These are phyloP conservation scores for Unio pictorum DNA, from an alignment of 2,888 invertebrate species.

Conservation along the genomic window DNA sequence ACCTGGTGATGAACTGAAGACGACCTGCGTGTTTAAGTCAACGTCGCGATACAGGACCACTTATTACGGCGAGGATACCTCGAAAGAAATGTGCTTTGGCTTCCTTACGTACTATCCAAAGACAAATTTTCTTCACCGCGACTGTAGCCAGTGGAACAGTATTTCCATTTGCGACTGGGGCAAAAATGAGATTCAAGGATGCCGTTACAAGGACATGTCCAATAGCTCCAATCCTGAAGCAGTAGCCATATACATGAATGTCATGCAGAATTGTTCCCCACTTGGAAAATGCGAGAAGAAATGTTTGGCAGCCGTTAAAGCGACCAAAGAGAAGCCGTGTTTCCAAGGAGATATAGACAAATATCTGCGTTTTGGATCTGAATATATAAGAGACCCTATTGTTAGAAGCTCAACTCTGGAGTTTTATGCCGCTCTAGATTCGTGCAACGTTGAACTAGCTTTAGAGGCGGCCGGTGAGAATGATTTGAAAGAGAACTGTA, in stretches of 20 bases:
- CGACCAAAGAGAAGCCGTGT: slow-evolving; percentile 29
- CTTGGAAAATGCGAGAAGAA: slow-evolving; percentile 17
- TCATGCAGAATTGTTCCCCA: slow-evolving; percentile 15
- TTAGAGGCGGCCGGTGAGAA: neutral
- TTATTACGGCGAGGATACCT: slow-evolving; percentile 44
- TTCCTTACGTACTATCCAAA: slow-evolving; percentile 49
- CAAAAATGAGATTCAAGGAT: slow-evolving; percentile 11
- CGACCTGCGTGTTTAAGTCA: slow-evolving; percentile 40
- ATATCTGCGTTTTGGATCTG: neutral
- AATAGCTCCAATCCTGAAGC: slow-evolving; percentile 7
- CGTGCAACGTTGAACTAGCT: slow-evolving; percentile 7
- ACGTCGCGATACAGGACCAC: slow-evolving; percentile 21
- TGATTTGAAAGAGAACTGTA: too few species aligned
- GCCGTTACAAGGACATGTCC: slow-evolving; percentile 9
- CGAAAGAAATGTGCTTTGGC: slow-evolving; percentile 58
- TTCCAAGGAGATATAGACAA: slow-evolving; percentile 21
- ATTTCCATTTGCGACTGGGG: slow-evolving; percentile 9
- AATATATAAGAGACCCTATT: neutral
- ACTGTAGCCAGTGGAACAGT: slow-evolving; percentile 6
- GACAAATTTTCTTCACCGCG: slow-evolving; percentile 17
- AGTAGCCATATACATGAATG: slow-evolving; percentile 2
- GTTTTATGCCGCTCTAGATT: neutral
- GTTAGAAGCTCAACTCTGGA: neutral
- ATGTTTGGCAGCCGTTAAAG: slow-evolving; percentile 21
- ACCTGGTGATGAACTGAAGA: slow-evolving; percentile 42